Evolutionary conservation across 2,888 invertebrate genomes (phyloP).

Genomic region (Ctena decussata): DNA sequence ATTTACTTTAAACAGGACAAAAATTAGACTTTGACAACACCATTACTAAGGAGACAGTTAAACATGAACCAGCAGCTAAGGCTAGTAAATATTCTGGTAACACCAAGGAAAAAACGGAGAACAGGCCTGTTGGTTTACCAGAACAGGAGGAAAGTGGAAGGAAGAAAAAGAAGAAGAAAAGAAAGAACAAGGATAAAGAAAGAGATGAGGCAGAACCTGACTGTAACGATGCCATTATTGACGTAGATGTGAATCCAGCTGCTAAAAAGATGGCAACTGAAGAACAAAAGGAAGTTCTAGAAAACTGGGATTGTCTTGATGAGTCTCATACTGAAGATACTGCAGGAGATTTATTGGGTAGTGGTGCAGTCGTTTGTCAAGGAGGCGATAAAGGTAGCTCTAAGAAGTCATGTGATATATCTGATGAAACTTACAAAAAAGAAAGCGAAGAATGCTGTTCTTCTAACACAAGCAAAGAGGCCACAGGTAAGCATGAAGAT

Average conservation of each 20-base stretch:
- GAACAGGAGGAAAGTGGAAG: background rate
- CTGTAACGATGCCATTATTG: background rate
- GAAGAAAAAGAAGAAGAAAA: constrained; percentile 40
- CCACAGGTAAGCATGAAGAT: background rate
- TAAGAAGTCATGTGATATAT: too few species aligned
- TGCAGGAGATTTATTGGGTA: too few species aligned
- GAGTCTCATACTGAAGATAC: background rate
- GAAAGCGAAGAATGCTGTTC: too few species aligned
- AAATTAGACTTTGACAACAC: constrained; percentile 5
- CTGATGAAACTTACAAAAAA: too few species aligned
- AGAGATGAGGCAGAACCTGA: background rate
- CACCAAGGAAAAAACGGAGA: background rate
- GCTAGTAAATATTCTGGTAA: background rate
- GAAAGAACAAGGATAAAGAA: constrained; percentile 28
- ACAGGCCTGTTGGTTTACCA: background rate
- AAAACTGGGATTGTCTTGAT: background rate
- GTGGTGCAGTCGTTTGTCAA: too few species aligned
- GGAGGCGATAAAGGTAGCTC: too few species aligned
- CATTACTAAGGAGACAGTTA: background rate
- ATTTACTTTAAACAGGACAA: constrained; percentile 8
- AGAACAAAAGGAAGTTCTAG: background rate
- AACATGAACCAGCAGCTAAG: background rate
- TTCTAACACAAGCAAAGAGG: background rate
- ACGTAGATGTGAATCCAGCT: background rate
- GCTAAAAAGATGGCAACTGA: background rate